Percentiles rank a stretch among this genome's conserved stretches.
Evolutionary conservation across 2,113 vertebrate species (phyloP).

Genomic region (Glareola pratincola): DNA sequence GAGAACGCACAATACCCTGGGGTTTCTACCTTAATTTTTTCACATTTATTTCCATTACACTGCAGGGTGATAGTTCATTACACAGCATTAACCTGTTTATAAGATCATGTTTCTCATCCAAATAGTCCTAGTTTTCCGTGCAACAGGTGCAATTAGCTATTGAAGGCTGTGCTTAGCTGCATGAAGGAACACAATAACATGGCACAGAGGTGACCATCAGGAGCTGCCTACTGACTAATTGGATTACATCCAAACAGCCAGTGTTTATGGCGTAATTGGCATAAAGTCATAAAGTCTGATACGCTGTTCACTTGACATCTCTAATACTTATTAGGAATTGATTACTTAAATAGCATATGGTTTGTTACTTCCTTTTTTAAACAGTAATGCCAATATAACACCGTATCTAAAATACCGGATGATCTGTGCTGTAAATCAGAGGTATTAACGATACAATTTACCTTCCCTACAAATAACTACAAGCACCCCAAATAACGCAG

Average conservation of each 20-base stretch:
- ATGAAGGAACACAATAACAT: not conserved
- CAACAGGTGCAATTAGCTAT: constrained; percentile 48
- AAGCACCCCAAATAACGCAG: constrained; percentile 16
- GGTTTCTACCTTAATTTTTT: constrained; percentile 3
- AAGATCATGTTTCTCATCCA: constrained; percentile 43
- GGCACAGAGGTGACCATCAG: constrained; percentile 18
- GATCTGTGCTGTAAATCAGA: constrained; percentile 11
- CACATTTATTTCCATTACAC: constrained; percentile 46
- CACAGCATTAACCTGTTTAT: constrained; percentile 56
- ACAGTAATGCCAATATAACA: accelerated
- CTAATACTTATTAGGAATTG: not conserved
- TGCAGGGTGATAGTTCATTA: constrained; percentile 58
- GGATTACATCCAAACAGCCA: not conserved
- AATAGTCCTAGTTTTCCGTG: not conserved
- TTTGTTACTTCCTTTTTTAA: not conserved
- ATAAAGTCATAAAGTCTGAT: not conserved
- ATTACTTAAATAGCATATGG: not conserved
- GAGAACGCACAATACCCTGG: not conserved
- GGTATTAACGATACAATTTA: constrained; percentile 17
- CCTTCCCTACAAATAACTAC: constrained; percentile 44
- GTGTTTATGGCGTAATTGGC: not conserved
- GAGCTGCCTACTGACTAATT: constrained; percentile 26
- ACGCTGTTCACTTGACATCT: not conserved
- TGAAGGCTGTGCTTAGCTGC: constrained; percentile 19
- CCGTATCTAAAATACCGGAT: not conserved